Percentiles rank a stretch among this genome's conserved stretches.
These are phyloP conservation scores for Cardinalis cardinalis DNA, from an alignment of 2,113 vertebrate genomes.

Conservation along the genomic window DNA sequence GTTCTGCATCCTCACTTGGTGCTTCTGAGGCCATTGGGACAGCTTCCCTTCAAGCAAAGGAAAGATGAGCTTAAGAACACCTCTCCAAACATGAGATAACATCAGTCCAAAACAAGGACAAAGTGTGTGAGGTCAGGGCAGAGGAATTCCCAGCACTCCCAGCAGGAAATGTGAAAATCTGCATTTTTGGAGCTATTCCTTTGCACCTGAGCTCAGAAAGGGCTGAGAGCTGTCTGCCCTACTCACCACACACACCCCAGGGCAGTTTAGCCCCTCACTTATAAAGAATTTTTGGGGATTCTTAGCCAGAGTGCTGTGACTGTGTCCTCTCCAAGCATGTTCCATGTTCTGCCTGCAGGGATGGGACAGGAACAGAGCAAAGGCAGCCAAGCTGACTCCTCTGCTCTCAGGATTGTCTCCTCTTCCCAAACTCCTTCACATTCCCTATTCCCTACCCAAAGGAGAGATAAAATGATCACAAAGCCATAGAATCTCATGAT, in stretches of 20 bases:
- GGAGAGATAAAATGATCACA: neutral
- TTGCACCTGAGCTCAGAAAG: neutral
- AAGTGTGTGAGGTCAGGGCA: neutral
- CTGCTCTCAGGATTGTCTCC: neutral
- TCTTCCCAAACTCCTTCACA: neutral
- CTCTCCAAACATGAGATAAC: neutral
- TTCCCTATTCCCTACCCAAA: neutral
- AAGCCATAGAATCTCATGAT: neutral
- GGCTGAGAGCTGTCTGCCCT: neutral
- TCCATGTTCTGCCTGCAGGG: neutral
- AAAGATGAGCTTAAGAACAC: neutral
- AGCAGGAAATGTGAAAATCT: neutral
- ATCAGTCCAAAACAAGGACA: neutral
- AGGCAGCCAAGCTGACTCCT: neutral
- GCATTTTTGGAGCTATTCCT: neutral
- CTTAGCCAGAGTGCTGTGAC: neutral
- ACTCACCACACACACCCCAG: neutral
- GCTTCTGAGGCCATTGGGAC: constrained; percentile 56
- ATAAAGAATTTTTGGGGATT: neutral
- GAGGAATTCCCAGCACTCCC: neutral
- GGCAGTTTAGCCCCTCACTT: neutral
- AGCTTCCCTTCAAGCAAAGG: neutral
- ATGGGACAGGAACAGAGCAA: neutral
- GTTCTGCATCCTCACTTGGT: neutral
- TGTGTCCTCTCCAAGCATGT: neutral